Conservation (phyloP, 2,113 vertebrate genomes). For the Lophochroa leadbeateri region DNA sequence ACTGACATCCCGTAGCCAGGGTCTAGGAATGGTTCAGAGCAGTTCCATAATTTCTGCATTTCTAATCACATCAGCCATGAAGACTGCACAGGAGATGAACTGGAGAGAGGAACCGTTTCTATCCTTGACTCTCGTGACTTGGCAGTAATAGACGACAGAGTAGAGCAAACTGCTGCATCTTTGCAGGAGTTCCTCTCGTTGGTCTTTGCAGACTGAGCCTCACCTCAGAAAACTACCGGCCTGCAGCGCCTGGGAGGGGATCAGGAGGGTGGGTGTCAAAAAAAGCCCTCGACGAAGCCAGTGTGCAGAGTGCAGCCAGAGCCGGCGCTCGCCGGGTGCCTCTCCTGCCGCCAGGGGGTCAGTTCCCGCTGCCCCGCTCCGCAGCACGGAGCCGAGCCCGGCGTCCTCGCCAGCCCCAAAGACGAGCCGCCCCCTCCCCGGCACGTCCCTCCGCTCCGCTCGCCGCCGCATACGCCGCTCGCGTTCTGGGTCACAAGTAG, state of each 20-base stretch:
- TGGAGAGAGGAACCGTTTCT: not conserved
- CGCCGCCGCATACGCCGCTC: rapidly evolving
- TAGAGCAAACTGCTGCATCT: not conserved
- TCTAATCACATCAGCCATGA: not conserved
- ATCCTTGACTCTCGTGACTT: not conserved
- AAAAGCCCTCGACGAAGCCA: not conserved
- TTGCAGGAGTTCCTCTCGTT: not conserved
- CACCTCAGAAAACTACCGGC: not conserved
- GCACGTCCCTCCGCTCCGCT: not conserved
- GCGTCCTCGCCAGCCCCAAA: not conserved
- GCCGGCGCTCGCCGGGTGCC: not conserved
- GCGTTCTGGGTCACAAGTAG: not conserved
- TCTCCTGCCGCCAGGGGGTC: not conserved
- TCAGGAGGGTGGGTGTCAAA: not conserved
- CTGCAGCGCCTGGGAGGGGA: not conserved
- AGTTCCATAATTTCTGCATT: not conserved
- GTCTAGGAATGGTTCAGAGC: not conserved
- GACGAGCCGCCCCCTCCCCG: not conserved
- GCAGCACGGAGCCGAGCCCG: not conserved
- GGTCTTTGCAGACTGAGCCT: not conserved
- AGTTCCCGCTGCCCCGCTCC: not conserved
- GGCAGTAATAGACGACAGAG: not conserved
- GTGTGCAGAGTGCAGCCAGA: not conserved
- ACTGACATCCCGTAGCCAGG: no score
- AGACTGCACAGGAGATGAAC: not conserved